Evolutionary conservation across 1,140 invertebrate genomes (phyloP), one percentile per base, ranked within the genome.

Genomic region (Cylas formicarius): DNA sequence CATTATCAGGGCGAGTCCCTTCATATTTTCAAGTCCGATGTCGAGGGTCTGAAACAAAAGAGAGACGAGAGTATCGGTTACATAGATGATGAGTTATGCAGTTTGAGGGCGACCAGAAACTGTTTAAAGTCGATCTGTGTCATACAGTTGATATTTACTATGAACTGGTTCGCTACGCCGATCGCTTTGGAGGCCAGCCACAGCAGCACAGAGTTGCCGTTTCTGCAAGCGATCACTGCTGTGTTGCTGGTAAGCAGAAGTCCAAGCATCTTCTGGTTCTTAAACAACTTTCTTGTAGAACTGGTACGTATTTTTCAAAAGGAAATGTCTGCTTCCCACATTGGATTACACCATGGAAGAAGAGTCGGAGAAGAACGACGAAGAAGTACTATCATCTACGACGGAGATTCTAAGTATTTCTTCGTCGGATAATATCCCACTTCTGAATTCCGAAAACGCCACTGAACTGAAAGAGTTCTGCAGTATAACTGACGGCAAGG

Each of bases 91-190:
- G 63, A 66, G 42, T 33, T 62, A 19, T 39, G 48, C 13, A 65
- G 57, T 47, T 45, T 66, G 17, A 50, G 54, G 22, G 61, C 61
- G 36, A 58, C 55, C 18, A 63, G 65, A 35, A 50, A 48, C 28
- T 64, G 58, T 34, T 44, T 66, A 20, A 66, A 62, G 44, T 51
- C 52, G 4, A 40, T 66, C 8, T 65, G 62, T 22, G 47, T 59
- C 11, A 44, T 65, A 16, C 60, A 66, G 44, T 58, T 62, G 8
- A 52, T 52, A 19, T 66, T 63, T 45, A 58, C 60, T 47, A 53
- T 63, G n/a, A 63, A 65, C 46, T 84, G 81, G 81, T 81, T 82
- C 50, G 72, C 81, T 58, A 76, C 77, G 2, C 79, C 82, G 4
- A 68, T 82, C 4, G 80, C 81, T 8, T 68, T 84, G n/a, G 81